Base-by-base conservation (phyloP, 2,888 invertebrate genomes). In the Euplexia lucipara region DNA sequence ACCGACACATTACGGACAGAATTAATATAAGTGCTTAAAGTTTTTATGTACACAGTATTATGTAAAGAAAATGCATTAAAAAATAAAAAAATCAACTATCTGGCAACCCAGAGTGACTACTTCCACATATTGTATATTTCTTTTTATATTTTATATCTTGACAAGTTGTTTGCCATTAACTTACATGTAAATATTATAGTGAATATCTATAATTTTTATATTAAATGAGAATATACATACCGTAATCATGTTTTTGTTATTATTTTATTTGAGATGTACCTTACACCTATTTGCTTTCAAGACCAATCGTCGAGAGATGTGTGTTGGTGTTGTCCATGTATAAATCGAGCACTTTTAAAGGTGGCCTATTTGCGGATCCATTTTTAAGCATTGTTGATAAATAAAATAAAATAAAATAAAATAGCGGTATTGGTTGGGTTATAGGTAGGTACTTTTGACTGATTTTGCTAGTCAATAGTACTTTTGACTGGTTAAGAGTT, bases 181-280 rank as follows among this genome's bases (percentile, higher is more conserved):
- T 92, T 91, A 89, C 86, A 67, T 94, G 94, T 94, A 94, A 91
- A 94, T 94, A 94, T 87, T 89, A 91, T 93, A 93, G 91, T 88
- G 87, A 84, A 91, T 92, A 92, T 91, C 90, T 91, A 94, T 93
- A 94, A 93, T 92, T 94, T 91, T 95, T 94, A 93, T 94, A 93
- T 92, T 93, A 94, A 94, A 93, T 91, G 91, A 93, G 91, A 91
- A 90, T 91, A 91, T 91, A 91, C 89, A 91, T 91, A 89, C 82
- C 87, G 80, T 88, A 90, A 89, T 86, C 81, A 72, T 59, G 51
- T 58, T 79, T 70, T 70, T 75, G 76, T 81, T 86, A 54, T 87
- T 80, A 84, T 84, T 85, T 79, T 81, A 51, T 30, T 42, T 14
- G 10, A 41, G 12, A 20, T 26, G 5, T 26, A 41, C 41, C 12